Conservation (phyloP, 2,888 invertebrate genomes). For the Phalangium opilio region DNA sequence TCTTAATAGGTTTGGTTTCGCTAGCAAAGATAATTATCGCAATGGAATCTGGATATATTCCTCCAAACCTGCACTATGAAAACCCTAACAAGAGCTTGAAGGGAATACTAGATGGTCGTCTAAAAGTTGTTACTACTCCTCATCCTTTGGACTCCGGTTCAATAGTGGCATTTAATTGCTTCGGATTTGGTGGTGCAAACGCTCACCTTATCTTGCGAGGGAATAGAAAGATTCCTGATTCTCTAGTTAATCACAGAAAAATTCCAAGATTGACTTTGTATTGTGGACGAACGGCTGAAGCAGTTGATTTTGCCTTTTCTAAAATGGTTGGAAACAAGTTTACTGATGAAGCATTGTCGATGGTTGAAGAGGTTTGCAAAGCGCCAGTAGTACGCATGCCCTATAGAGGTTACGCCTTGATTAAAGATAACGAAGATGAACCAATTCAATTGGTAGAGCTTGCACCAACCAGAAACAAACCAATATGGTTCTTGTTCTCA, state of each 20-base stretch:
- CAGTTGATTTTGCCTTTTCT: conserved; percentile 1
- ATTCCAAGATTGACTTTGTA: conserved; percentile 8
- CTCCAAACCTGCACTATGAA: conserved; percentile 36
- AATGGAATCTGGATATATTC: conserved; percentile 34
- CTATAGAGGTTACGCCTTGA: conserved; percentile 10
- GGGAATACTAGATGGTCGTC: conserved; percentile 39
- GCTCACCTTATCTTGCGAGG: conserved; percentile 26
- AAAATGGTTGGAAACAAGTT: conserved; percentile 3
- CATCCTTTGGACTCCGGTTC: conserved; percentile 33
- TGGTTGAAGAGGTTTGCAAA: conserved; percentile 7
- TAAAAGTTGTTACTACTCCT: conserved; percentile 27
- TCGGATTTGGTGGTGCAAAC: conserved; percentile 39
- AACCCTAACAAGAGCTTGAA: conserved; percentile 37
- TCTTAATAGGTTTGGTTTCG: conserved; percentile 27
- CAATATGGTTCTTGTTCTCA: conserved; percentile 86
- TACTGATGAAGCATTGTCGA: conserved; percentile 5
- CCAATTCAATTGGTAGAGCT: neutral
- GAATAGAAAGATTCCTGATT: neutral
- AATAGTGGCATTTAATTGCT: conserved; percentile 37
- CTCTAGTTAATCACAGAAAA: neutral
- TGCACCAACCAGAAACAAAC: conserved; percentile 40
- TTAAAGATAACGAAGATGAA: neutral
- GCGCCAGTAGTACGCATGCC: conserved; percentile 3
- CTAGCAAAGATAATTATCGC: conserved; percentile 37
- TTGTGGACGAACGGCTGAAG: conserved; percentile 7